Base-by-base conservation (phyloP, 2,797 vertebrate species). In the Brachyrhaphis roseni region DNA sequence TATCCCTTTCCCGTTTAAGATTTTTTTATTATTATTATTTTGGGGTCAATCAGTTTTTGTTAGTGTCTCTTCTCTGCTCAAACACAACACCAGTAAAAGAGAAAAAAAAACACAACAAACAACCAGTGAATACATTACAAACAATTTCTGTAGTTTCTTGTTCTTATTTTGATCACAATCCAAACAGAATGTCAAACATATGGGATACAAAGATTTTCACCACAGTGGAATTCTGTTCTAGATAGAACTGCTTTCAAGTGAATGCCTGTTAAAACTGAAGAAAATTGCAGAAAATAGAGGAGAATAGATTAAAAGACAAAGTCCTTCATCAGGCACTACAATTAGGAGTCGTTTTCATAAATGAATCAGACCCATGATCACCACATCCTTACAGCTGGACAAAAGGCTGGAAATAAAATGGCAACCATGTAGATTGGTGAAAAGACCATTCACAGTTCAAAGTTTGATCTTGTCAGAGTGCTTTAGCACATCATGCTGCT, bases 201-300 rank as follows among this genome's bases (percentile, higher is more conserved):
- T 49, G 47, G 10, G 41, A 15, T 75, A 28, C 34, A 47, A 8
- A 4, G 34, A 1, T 72, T 45, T 64, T 76, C 8, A 75, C 5
- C 34, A 49, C 23, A 59, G 39, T 71, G 11, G 18, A 10, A 55
- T 13, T 13, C 59, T 18, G 18, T 74, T 46, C 49, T 28, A 11
- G n/a, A 62, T 41, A 75, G 1, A 47, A 59, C 57, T 20, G 39
- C 78, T 83, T 83, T 62, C 28, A 74, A 47, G 20, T 73, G 45
- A 81, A 77, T 55, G 23, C 47, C 59, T 8, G 41, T 26, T 20
- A 8, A 71, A 62, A 45, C 11, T 0, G 8, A 49, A 74, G 18
- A 84, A 75, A 82, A 86, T 31, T 7, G 23, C 34, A 81, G 12
- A 78, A 78, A 75, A 72, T 49, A 72, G 47, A 57, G 66, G 76